Base-by-base conservation (phyloP, 2,888 invertebrate genomes). In the Rhagium mordax region DNA sequence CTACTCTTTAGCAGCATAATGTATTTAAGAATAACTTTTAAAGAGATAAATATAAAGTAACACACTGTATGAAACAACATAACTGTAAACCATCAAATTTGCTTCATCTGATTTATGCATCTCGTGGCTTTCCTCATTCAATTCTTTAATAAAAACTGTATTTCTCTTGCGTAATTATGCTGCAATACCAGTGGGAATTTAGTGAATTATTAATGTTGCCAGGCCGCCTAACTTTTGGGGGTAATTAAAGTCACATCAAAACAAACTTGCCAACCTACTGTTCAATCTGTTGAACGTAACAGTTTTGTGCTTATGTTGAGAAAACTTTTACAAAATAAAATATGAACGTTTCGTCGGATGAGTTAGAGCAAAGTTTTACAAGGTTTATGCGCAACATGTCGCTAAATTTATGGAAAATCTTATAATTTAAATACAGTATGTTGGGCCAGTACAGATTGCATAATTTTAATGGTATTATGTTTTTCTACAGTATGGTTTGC, bases 231-330 rank as follows among this genome's bases (percentile, higher is more conserved):
- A 65, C 65, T 65, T 65, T 65, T 24, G 65, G 53, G 53, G 33
- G 53, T 33, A 53, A 65, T 65, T 65, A 65, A 65, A 65, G 65
- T 65, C 65, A 55, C 65, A 65, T 65, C 65, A 65, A 53, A 65
- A 53, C 65, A 65, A 65, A 65, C 65, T 65, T 65, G 8, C 53
- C 16, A 61, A 61, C 53, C 20, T 53, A 51, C 53, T 18, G 41
- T 65, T 53, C 65, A 65, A 65, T 65, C 65, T 65, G 65, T 65
- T 18, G 51, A 65, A 48, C 33, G 51, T n/a, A 51, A 24, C 24
- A 24, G 49, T 48, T 27, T 29, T 21, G 64, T 65, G 64, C 29
- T 29, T 27, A 27, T 65, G 16, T 20, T 33, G 33, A 33, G 33
- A 33, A 55, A 60, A 53, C 29, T 65, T 65, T 65, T n/a, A 2